Percentiles rank a stretch among this genome's conserved stretches.
Conservation (phyloP, 2,888 invertebrate species). For the Ferdinandea cuprea region DNA sequence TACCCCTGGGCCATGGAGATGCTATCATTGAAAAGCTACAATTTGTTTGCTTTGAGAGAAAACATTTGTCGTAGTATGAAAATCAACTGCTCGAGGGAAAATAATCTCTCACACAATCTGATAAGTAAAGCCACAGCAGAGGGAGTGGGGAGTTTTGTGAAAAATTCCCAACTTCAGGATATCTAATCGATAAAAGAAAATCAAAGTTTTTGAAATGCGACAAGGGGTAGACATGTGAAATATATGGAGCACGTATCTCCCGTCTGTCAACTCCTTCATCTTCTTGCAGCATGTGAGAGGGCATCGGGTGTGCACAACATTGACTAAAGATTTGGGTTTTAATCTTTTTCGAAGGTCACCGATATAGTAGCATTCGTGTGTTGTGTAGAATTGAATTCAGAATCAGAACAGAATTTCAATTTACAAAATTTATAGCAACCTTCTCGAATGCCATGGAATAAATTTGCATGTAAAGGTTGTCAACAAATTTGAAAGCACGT, state of each 20-base stretch:
- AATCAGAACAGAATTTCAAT: background rate
- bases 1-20: background rate
- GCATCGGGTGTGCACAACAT: background rate
- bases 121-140: background rate
- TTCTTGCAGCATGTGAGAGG: too few relatives aligned
- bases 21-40: background rate
- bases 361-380: background rate
- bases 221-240: background rate
- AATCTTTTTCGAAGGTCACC: background rate
- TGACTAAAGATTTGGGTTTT: background rate
- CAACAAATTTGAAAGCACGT: too few relatives aligned
- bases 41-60: background rate
- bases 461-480: background rate
- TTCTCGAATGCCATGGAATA: background rate
- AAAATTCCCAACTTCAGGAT: background rate
- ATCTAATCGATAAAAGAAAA: conserved; percentile 3
- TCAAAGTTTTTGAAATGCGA: background rate
- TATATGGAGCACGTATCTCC: background rate
- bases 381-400: background rate
- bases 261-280: too few relatives aligned
- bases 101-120: background rate
- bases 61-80: conserved; percentile 1
- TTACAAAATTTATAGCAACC: too few relatives aligned
- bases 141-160: too few relatives aligned
- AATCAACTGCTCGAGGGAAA: background rate